Evolutionary conservation across 2,888 invertebrate species (phyloP), one percentile per base, ranked within the genome.

Genomic region (Melanostoma mellinum): DNA sequence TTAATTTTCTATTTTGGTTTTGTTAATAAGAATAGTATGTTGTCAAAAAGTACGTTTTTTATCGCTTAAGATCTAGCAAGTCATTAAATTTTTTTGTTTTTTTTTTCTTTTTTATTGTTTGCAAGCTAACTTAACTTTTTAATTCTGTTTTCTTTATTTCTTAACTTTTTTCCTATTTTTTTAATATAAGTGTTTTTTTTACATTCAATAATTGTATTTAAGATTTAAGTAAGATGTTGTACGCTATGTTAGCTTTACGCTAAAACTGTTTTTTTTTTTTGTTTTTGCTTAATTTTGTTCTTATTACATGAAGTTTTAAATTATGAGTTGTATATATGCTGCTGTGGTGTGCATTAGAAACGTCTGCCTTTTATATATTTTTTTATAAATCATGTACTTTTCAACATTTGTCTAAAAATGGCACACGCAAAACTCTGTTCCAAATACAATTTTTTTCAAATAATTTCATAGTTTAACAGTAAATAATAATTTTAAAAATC

Each of bases 1-100:
- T 78, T 84, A 84, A 79, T 84, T 74, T 84, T 84, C 79, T 79
- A 78, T 84, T 71, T 84, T 84, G 69, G 73, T 74, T 77, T 84
- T 78, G 69, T 84, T 71, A 79, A 77, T 82, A 82, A 77, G 77
- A 77, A 82, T 74, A 84, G 68, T 67, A 84, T 65, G 63, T 74
- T 74, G 84, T 84, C 74, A 78, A 79, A 78, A 84, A 76, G 68
- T 69, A 69, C 35, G 72, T 63, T 53, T 77, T 38, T 56, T 44
- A 81, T 78, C 74, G 74, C 78, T 84, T 84, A 84, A 60, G 63
- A 74, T 56, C 84, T 84, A 84, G 84, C 78, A 78, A 84, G 84
- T 84, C 84, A 78, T 77, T 78, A 73, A 73, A 68, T 67, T 56
- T 68, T 50, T 55, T 48, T 61, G n/a, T 40, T n/a, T 53, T 56